Evolutionary conservation across 2,797 vertebrate species (phyloP).

Genomic region (Rhinogobio ventralis): DNA sequence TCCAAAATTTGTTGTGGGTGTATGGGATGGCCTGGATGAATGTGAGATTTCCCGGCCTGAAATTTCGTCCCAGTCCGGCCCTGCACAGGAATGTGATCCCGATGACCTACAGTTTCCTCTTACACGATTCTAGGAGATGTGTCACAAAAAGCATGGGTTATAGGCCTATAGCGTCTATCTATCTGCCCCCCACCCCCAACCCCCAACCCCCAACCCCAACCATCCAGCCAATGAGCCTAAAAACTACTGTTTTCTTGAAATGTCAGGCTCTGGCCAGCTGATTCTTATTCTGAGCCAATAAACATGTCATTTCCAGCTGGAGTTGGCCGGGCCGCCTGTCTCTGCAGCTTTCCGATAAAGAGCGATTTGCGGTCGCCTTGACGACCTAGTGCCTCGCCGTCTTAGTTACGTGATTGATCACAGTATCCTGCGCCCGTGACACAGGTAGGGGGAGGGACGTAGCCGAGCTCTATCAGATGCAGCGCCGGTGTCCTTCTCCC

Average conservation of each 20-base stretch:
- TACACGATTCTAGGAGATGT: constrained; percentile 6
- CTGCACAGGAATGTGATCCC: constrained; percentile 35
- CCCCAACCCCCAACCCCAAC: too few relatives aligned
- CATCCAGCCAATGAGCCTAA: constrained; percentile 19
- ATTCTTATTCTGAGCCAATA: constrained; percentile 73
- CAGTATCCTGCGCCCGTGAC: constrained; percentile 61
- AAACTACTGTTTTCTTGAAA: constrained; percentile 48
- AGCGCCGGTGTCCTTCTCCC: constrained; percentile 73
- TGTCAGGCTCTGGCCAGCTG: constrained; percentile 67
- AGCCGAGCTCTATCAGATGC: constrained; percentile 37
- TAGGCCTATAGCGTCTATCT: not conserved
- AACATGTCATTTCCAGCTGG: constrained; percentile 80
- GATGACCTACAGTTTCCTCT: constrained; percentile 37
- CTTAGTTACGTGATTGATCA: constrained; percentile 76
- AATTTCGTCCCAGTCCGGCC: too few relatives aligned
- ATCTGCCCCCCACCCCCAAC: not conserved
- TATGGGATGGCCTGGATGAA: too few relatives aligned
- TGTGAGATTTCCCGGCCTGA: too few relatives aligned
- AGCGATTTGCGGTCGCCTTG: constrained; percentile 80
- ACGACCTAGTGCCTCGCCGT: constrained; percentile 75
- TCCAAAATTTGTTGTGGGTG: too few relatives aligned
- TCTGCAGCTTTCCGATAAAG: constrained; percentile 72
- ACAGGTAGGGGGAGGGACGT: constrained; percentile 36
- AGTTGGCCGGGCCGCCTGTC: constrained; percentile 75
- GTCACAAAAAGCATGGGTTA: constrained; percentile 3